Base-by-base conservation (phyloP, 1,140 invertebrate genomes). In the Drosophila sulfurigaster region DNA sequence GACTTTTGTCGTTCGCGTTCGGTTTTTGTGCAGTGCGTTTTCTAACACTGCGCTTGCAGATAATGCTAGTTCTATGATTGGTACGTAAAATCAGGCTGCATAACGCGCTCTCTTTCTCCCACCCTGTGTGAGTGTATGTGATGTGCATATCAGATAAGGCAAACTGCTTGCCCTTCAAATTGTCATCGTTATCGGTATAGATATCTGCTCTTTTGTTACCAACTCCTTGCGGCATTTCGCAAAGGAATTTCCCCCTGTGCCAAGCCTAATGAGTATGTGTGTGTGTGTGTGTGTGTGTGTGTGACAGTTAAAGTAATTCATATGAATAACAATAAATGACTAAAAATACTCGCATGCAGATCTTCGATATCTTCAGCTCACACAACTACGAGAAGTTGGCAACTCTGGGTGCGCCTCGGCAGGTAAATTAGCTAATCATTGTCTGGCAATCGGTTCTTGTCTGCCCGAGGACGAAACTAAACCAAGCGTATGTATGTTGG, bases 161-260 rank as follows among this genome's bases (percentile, higher is more conserved):
- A 2, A 38, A 41, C 57, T 49, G 58, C 38, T 41, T 45, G 15
- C 46, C 81, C 71, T 79, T 75, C 81, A 68, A 82, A 79, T 64
- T 86, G 82, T 86, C 82, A 86, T 78, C 68, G 66, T 77, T 56
- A 70, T 68, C 54, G 71, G 41, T 25, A 38, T 48, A 60, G 72
- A 68, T 87, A 86, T 86, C 82, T 81, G 68, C 58, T 65, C 75
- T 75, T 87, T 86, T 83, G 81, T 82, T 63, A 63, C 59, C 70
- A 64, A 46, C 66, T 11, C 48, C 46, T 68, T 45, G 71, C 64
- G 56, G 54, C 60, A 41, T 38, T 8, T 38, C 3, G 62, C 46
- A 52, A 64, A 41, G 62, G 32, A 43, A 64, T 64, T 51, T 52
- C 49, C 48, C 38, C 41, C 20, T 28, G 35, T 64, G 65, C 49